Evolutionary conservation across 2,797 vertebrate species (phyloP), one percentile per base, ranked within the genome.

Genomic region (Cetoscarus ocellatus): DNA sequence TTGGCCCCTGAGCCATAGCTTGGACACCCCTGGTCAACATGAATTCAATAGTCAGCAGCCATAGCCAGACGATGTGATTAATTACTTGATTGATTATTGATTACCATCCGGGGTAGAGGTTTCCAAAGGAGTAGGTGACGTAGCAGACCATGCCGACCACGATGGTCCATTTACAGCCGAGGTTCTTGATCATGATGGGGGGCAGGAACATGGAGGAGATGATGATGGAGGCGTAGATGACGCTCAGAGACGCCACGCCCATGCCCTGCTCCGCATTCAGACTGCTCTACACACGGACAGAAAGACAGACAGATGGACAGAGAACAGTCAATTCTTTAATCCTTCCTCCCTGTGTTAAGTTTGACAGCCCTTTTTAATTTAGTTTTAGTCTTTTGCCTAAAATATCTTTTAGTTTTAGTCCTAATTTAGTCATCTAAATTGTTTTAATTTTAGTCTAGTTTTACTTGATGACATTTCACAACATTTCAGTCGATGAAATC

Each of bases 151-250:
- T 99, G 36, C 95, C 94, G 4, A 51, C 72, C 1, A 94, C 94
- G 0, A 99, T 94, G 72, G 96, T 98, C 97, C 98, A 98, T 87
- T 99, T 99, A 91, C 97, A 99, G 86, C 98, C 97, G 83, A 97
- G 86, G 27, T 94, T 96, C 82, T 96, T 92, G 82, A 99, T 98
- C 91, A 99, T 90, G 75, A 98, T 61, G 10, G 96, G 95, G 0
- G 98, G 97, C 39, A 99, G 94, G 74, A 99, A 95, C 96, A 98
- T 95, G 87, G 98, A 98, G 0, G 98, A 99, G 18, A 98, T 10
- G 61, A 98, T 96, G 77, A 98, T 95, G 0, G 94, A 87, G 65
- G 89, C 95, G 15, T 98, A 99, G 79, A 99, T 70, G 34, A 97
- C 93, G 34, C 98, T 97, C n/a, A 99, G 93, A 0, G 97, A 97